Percentiles rank a stretch among this genome's conserved stretches.
phyloP scores from a whole-genome alignment of 2,797 vertebrate genomes.

The Hipposideros larvatus region DNA sequence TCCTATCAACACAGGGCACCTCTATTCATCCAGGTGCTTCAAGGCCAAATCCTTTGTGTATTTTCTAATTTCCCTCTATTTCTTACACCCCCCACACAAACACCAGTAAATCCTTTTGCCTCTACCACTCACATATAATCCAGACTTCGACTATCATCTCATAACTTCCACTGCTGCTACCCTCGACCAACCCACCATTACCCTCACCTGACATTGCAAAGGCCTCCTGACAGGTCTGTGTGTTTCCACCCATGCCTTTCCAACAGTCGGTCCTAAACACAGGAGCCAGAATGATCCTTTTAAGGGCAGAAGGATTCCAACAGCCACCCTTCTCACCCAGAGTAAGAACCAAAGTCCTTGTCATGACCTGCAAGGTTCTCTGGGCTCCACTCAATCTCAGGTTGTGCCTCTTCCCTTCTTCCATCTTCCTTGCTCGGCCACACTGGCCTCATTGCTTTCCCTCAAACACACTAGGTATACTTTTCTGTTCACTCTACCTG shows the following conservation, averaged over 20 bases:
- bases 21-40: too few species aligned
- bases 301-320: background rate
- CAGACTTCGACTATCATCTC: background rate
- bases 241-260: background rate
- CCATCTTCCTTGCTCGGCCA: rapidly evolving
- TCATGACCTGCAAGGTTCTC: background rate
- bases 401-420: background rate
- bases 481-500: background rate
- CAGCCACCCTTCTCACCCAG: background rate
- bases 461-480: background rate
- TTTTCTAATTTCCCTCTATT: background rate
- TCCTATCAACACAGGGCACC: background rate
- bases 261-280: background rate
- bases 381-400: background rate
- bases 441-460: background rate
- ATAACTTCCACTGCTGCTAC: background rate
- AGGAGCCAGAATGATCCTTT: background rate
- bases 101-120: too few species aligned
- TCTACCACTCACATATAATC: background rate
- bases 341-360: background rate
- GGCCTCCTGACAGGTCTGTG: background rate
- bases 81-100: background rate
- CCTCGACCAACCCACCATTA: background rate
- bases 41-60: background rate
- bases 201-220: background rate